Percentiles rank a stretch among this genome's conserved stretches.
These are phyloP conservation scores for Trematomus loennbergii DNA, from an alignment of 2,113 vertebrate species.

Conservation along the genomic window DNA sequence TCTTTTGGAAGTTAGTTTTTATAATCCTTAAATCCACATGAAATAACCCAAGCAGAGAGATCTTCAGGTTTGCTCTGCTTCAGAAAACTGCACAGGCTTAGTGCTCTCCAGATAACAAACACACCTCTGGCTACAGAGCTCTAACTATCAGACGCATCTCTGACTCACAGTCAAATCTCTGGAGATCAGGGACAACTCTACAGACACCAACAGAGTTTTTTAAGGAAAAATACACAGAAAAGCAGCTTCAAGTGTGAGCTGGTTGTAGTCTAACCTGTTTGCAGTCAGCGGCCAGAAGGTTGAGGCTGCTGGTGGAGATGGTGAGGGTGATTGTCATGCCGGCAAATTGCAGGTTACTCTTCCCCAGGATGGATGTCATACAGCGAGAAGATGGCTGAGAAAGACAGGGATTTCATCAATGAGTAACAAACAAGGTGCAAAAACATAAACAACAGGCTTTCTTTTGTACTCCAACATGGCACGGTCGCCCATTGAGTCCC, in stretches of 20 bases:
- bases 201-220: background rate
- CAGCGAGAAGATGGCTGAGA: slow-evolving; percentile 90
- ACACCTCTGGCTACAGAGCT: slow-evolving; percentile 11
- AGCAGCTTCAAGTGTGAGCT: background rate
- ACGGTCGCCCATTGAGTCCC: background rate
- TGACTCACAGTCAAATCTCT: slow-evolving; percentile 28
- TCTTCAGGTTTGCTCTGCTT: slow-evolving; percentile 13
- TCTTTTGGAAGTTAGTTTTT: background rate
- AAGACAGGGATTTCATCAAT: slow-evolving; percentile 8
- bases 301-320: slow-evolving; percentile 99
- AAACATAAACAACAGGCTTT: slow-evolving; percentile 7
- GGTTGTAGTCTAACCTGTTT: slow-evolving; percentile 89
- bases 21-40: slow-evolving; percentile 7
- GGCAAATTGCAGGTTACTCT: slow-evolving; percentile 98
- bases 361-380: slow-evolving; percentile 94
- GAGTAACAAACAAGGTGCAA: slow-evolving; percentile 13
- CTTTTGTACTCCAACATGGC: background rate
- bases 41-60: slow-evolving; percentile 10
- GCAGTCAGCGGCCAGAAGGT: slow-evolving; percentile 97
- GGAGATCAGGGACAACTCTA: slow-evolving; percentile 9
- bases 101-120: slow-evolving; percentile 34
- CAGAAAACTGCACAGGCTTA: slow-evolving; percentile 21
- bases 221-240: background rate
- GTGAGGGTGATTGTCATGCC: slow-evolving; percentile 97
- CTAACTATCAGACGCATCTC: slow-evolving; percentile 12